phyloP scores from a whole-genome alignment of 2,113 vertebrate genomes.

The Vombatus ursinus region DNA sequence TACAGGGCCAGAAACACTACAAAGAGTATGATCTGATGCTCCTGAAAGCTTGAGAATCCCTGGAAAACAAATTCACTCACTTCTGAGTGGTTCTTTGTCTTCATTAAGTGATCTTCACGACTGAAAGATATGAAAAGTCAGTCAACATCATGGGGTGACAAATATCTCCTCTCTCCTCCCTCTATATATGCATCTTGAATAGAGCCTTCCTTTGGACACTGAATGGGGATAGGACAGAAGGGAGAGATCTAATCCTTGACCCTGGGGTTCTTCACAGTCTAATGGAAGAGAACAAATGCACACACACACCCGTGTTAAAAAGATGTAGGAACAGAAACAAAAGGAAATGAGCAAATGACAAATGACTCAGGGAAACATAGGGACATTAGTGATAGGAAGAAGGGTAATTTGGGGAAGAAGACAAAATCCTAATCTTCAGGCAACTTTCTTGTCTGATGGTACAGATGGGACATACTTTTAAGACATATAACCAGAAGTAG shows the following conservation, averaged over 20 bases:
- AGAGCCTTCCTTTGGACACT: not conserved
- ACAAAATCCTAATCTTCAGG: not conserved
- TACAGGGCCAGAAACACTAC: conserved; percentile 54
- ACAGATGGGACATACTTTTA: not conserved
- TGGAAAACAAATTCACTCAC: conserved; percentile 63
- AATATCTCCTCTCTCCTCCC: not conserved
- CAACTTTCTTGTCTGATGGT: not conserved
- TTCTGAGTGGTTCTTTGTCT: conserved; percentile 40
- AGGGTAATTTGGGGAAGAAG: not conserved
- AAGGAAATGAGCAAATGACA: not conserved
- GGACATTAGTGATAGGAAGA: not conserved
- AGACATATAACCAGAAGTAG: not conserved
- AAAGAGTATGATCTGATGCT: conserved; percentile 43
- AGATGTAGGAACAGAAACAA: not conserved
- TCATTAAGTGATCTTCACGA: not conserved
- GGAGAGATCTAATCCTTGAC: not conserved
- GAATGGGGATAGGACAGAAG: not conserved
- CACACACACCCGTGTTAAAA: not conserved
- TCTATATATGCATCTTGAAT: not conserved
- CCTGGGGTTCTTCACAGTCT: not conserved
- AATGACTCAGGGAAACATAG: not conserved
- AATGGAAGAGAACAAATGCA: not conserved
- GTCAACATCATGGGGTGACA: not conserved
- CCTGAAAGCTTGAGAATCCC: conserved; percentile 57
- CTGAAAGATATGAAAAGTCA: conserved; percentile 34